Base-by-base conservation (phyloP, 2,888 invertebrate genomes). In the Spisula solida region DNA sequence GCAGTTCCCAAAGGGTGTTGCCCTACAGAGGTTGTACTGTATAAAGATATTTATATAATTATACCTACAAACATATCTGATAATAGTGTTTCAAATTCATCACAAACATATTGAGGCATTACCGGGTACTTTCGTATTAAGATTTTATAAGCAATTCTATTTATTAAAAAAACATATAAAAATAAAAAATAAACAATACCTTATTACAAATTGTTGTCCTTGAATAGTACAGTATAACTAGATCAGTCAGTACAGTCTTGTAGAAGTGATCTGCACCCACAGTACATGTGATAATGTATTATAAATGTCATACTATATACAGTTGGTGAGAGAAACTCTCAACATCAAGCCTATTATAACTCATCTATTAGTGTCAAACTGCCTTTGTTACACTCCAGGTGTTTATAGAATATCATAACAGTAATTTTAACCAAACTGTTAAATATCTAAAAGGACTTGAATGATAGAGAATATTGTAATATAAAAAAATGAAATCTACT, bases 221-320 rank as follows among this genome's bases (percentile, higher is more conserved):
- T n/a, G 10, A 25, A 66, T 25, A 66, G 60, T n/a, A 66, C 60
- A 66, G 8, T 41, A 41, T 5, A 41, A 41, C 8, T 8, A 41
- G 60, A n/a, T 25, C 60, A 66, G 60, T 66, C n/a, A 66, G 60
- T 66, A 25, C 60, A 66, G 60, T 25, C 60, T 25, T 66, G 25
- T n/a, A 25, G 8, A 66, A 25, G n/a, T 25, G 60, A 25, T 66
- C 6, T 66, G 60, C n/a, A 25, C n/a, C 25, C 10, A 25, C 20
- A 66, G 12, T n/a, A 66, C 6, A 25, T 66, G 60, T 66, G 16
- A 66, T 12, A 56, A 18, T 56, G 20, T 6, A 66, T 10, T 25
- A 25, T 25, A 66, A 66, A 66, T 66, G 60, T 60, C 60, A 60
- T 18, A 66, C 25, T 25, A 66, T 10, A 41, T 41, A 66, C 60